phyloP scores from a whole-genome alignment of 2,888 invertebrate genomes.

The Nezara viridula region DNA sequence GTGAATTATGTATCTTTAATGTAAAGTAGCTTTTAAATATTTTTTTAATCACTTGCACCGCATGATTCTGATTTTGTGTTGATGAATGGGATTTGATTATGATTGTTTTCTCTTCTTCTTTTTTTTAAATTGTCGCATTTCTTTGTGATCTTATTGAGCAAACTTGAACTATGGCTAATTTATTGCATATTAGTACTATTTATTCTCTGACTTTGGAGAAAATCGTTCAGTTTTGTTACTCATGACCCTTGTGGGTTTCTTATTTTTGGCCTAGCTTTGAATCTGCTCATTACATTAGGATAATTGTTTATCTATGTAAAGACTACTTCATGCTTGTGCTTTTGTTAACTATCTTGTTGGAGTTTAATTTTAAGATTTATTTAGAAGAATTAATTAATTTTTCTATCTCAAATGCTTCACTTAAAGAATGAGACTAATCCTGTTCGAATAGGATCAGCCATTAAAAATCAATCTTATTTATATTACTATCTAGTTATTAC shows the following conservation, averaged over 20 bases:
- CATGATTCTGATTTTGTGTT: constrained; percentile 7
- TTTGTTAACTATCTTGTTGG: background rate
- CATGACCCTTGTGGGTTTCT: background rate
- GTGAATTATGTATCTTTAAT: background rate
- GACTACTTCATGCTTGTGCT: background rate
- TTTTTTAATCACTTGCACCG: constrained; percentile 8
- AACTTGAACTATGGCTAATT: background rate
- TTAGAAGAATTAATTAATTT: background rate
- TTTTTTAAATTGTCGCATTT: background rate
- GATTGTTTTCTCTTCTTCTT: background rate
- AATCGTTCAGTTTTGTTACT: background rate
- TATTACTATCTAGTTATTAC: background rate
- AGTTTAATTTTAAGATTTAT: background rate
- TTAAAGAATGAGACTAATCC: background rate
- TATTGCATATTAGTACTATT: background rate
- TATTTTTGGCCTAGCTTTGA: background rate
- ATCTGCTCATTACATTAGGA: background rate
- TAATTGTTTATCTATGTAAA: background rate
- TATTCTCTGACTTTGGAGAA: background rate
- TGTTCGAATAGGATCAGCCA: background rate
- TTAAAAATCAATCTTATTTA: background rate
- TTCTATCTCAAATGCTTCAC: too few species aligned
- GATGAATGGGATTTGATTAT: background rate
- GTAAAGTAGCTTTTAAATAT: background rate
- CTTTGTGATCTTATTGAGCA: background rate